Evolutionary conservation across 2,888 invertebrate genomes (phyloP).

Genomic region (Oasisia sp.): DNA sequence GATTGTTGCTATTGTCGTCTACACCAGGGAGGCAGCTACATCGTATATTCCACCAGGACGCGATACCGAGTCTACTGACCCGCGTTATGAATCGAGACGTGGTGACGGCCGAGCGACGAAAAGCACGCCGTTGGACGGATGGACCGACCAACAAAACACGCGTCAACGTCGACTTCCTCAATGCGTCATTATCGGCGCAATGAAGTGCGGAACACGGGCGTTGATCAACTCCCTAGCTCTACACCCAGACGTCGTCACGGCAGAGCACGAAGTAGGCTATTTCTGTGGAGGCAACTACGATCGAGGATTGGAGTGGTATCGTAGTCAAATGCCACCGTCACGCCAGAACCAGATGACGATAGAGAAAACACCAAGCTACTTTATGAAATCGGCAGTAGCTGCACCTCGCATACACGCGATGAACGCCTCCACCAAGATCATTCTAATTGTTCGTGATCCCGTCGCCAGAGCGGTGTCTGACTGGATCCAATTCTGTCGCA

Average conservation of each 20-base stretch:
- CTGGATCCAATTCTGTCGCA: conserved; percentile 67
- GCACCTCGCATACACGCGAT: background rate
- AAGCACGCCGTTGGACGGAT: too few species aligned
- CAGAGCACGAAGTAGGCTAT: conserved; percentile 24
- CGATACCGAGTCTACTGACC: too few species aligned
- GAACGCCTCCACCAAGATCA: background rate
- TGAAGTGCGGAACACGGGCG: conserved; percentile 30
- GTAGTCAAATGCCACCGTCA: background rate
- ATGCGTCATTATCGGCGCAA: conserved; percentile 22
- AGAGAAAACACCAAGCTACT: background rate
- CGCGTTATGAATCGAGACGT: too few species aligned
- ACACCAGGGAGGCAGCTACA: too few species aligned
- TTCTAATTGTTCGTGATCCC: conserved; percentile 7
- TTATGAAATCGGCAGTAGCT: background rate
- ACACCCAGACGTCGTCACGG: conserved; percentile 21
- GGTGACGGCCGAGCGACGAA: too few species aligned
- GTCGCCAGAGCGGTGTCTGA: background rate
- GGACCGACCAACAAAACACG: too few species aligned
- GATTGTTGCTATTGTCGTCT: too few species aligned
- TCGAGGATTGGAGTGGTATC: conserved; percentile 85
- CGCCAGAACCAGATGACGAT: background rate
- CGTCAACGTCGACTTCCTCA: conserved; percentile 23
- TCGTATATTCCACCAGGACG: too few species aligned
- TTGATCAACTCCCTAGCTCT: conserved; percentile 25
- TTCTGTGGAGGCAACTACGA: conserved; percentile 81